Evolutionary conservation across 2,797 vertebrate genomes (phyloP).

Genomic region (Betta splendens): DNA sequence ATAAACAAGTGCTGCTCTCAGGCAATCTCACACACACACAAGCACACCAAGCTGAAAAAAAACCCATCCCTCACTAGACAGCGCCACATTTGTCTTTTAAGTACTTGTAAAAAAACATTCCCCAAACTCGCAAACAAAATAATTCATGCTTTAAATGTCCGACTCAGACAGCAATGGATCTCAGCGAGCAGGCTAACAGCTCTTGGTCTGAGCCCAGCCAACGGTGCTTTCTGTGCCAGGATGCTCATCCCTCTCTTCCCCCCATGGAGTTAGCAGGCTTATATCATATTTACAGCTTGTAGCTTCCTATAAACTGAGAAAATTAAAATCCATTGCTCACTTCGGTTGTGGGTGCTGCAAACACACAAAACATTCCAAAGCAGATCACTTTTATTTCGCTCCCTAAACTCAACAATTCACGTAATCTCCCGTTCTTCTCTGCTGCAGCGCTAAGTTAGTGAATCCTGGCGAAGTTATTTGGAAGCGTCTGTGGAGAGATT

Average conservation of each 20-base stretch:
- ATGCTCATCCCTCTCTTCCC: slow-evolving; percentile 27
- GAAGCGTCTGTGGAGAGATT: slow-evolving; percentile 17
- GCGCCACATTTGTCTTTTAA: slow-evolving; percentile 15
- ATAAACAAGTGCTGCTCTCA: slow-evolving; percentile 24
- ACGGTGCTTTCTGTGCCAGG: slow-evolving; percentile 26
- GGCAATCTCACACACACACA: neutral
- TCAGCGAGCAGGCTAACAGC: slow-evolving; percentile 13
- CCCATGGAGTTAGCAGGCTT: slow-evolving; percentile 28
- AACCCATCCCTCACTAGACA: slow-evolving; percentile 9
- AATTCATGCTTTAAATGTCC: slow-evolving; percentile 13
- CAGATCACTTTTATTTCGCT: neutral
- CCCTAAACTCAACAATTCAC: slow-evolving; percentile 2
- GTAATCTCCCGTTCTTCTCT: slow-evolving; percentile 25
- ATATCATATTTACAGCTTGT: slow-evolving; percentile 41
- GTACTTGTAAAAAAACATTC: slow-evolving; percentile 13
- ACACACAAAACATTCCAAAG: slow-evolving; percentile 15
- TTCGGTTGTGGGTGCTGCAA: slow-evolving; percentile 6
- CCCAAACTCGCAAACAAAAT: neutral
- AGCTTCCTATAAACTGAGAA: slow-evolving; percentile 22
- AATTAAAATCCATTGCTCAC: slow-evolving; percentile 27
- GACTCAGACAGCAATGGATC: slow-evolving; percentile 22
- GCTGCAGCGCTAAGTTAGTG: slow-evolving; percentile 30
- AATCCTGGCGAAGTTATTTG: slow-evolving; percentile 25
- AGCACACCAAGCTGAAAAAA: slow-evolving; percentile 11
- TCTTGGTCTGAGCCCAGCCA: slow-evolving; percentile 31